Percentiles rank a stretch among this genome's conserved stretches.
These are phyloP conservation scores for Enhydra lutris DNA, from an alignment of 2,113 vertebrate genomes.

Conservation along the genomic window DNA sequence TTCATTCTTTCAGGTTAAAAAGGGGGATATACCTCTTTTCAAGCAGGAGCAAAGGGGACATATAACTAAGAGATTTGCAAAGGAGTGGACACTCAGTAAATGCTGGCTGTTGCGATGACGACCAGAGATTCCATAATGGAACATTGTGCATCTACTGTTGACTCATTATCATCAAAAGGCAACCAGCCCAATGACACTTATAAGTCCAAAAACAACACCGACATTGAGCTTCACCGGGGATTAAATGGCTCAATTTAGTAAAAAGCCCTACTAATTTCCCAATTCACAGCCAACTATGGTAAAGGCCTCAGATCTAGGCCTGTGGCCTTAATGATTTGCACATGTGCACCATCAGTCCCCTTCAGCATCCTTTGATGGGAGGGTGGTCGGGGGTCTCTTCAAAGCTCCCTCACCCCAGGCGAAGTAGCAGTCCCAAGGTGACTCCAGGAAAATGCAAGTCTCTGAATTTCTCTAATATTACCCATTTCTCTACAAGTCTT, in stretches of 20 bases:
- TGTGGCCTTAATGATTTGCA: background rate
- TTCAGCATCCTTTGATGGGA: background rate
- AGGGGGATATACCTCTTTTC: background rate
- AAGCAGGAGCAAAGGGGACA: background rate
- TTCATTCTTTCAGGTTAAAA: background rate
- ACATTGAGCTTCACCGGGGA: background rate
- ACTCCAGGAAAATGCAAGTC: background rate
- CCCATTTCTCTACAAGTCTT: background rate
- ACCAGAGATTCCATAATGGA: background rate
- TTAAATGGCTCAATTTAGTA: background rate
- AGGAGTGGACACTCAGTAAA: background rate
- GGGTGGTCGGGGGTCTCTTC: background rate
- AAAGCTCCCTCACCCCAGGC: background rate
- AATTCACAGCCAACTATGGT: background rate
- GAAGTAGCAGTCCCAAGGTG: background rate
- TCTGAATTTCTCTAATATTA: background rate
- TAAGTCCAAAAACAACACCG: slow-evolving; percentile 36
- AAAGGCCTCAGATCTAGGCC: background rate
- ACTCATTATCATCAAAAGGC: slow-evolving; percentile 21
- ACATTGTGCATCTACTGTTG: background rate
- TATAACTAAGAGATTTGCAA: background rate
- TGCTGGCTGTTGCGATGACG: background rate
- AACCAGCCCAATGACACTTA: background rate
- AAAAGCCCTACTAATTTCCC: slow-evolving; percentile 7
- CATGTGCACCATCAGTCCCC: background rate